Percentiles rank a stretch among this genome's conserved stretches.
These are phyloP conservation scores for Cyprinodon diabolis DNA, from an alignment of 2,797 vertebrate genomes.

Conservation along the genomic window DNA sequence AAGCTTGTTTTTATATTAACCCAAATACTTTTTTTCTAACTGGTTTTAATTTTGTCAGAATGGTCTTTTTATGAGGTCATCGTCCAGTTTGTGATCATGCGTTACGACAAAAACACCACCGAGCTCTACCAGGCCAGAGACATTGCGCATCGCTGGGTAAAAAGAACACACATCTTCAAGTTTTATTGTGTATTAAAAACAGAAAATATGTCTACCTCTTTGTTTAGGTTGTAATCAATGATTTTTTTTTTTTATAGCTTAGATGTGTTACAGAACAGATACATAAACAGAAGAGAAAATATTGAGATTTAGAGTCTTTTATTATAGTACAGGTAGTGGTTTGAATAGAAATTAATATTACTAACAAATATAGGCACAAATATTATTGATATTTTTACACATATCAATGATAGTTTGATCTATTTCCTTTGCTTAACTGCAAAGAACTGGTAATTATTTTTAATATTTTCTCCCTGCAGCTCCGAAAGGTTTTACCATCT, in stretches of 20 bases:
- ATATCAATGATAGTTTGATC: not conserved
- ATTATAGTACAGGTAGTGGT: not conserved
- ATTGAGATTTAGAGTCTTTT: not conserved
- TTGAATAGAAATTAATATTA: not conserved
- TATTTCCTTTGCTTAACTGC: not conserved
- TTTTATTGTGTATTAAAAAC: not conserved
- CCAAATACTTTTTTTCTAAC: not conserved
- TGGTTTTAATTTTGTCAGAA: constrained; percentile 52
- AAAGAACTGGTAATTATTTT: constrained; percentile 15
- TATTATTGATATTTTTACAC: not conserved
- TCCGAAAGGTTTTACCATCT: constrained; percentile 31
- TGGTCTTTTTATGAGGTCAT: constrained; percentile 73
- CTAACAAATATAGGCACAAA: not conserved
- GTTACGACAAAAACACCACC: constrained; percentile 32
- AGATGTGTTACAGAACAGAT: not conserved
- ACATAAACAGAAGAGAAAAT: not conserved
- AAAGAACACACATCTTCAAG: not conserved
- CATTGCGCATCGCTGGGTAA: constrained; percentile 73
- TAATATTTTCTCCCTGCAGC: constrained; percentile 60
- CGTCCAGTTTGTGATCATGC: constrained; percentile 54
- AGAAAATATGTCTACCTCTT: not conserved
- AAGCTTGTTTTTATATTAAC: constrained; percentile 26
- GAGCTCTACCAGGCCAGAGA: constrained; percentile 58
- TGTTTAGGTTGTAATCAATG: not conserved
- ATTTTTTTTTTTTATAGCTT: not conserved